Evolutionary conservation across 2,888 invertebrate genomes (phyloP).

Genomic region (Epinotia nisella): DNA sequence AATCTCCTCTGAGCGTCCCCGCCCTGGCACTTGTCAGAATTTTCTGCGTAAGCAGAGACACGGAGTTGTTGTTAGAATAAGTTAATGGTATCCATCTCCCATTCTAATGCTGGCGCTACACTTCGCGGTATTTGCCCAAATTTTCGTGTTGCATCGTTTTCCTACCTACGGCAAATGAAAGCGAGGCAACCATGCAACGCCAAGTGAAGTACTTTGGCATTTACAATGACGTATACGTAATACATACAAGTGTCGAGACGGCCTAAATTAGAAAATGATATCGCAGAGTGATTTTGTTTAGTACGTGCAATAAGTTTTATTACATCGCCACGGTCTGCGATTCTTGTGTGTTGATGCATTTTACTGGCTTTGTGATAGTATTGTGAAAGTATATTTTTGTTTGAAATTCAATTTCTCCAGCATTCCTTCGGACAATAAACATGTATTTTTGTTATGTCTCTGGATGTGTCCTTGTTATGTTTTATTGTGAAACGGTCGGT

Average conservation of each 20-base stretch:
- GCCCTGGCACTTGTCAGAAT: background rate
- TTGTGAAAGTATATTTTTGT: conserved; percentile 47
- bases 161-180: no score
- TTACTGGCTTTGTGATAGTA: conserved; percentile 46
- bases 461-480: conserved; percentile 53
- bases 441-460: conserved; percentile 61
- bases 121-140: no score
- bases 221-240: background rate
- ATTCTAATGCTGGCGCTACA: no score
- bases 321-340: conserved; percentile 18
- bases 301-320: conserved; percentile 16
- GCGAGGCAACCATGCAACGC: no score
- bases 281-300: conserved; percentile 6
- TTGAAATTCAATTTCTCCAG: conserved; percentile 50
- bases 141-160: no score
- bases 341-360: conserved; percentile 27
- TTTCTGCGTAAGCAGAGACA: background rate
- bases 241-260: background rate
- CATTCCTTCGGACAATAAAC: conserved; percentile 69
- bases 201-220: no score
- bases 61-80: no score
- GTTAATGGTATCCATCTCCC: no score
- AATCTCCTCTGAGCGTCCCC: background rate
- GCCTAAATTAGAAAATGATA: background rate
- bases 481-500: conserved; percentile 27